Base-by-base conservation (phyloP, 2,113 vertebrate species). In the Caloenas nicobarica region DNA sequence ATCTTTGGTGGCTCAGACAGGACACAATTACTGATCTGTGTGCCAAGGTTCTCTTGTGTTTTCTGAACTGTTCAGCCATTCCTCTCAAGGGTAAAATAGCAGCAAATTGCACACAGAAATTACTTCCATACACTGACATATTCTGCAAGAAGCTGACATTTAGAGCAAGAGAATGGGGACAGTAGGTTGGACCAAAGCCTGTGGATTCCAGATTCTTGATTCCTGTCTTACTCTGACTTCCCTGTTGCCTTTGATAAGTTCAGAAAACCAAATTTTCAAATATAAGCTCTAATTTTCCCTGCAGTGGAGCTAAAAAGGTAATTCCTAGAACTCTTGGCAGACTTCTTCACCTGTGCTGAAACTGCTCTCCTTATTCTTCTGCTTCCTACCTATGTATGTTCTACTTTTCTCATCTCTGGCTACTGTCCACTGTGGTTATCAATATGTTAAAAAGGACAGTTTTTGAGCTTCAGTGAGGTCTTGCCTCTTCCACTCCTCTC, bases 11-110 rank as follows among this genome's bases (percentile, higher is more conserved):
- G 91, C 58, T 92, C 68, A 81, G 84, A 50, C 56, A 91, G 78
- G 81, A 89, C 87, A 81, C 66, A 92, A 87, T 89, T 81, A 81
- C 56, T 1, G 8, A 94, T 54, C 66, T 77, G 48, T 38, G 31
- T 85, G 78, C 87, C 87, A 85, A 72, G 62, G 24, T 84, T 89
- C 53, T 80, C 53, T 86, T 88, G 82, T 69, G 24, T 92, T 92
- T 94, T 64, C 78, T 66, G 81, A 93, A 69, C 66, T 68, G 50
- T 50, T 81, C 44, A 76, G 17, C 15, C 17, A 1, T 85, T 91
- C 40, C 61, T 89, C 70, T 87, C 44, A 71, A 82, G 70, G 66
- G 65, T 72, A 72, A 91, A 93, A 92, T 58, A 78, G 88, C 81
- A 88, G 36, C 28, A 69, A 95, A 79, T 28, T 73, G 24, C 33